Percentiles rank a stretch among this genome's conserved stretches.
Conservation (phyloP, 2,888 invertebrate species). For the Creontiades dilutus region DNA sequence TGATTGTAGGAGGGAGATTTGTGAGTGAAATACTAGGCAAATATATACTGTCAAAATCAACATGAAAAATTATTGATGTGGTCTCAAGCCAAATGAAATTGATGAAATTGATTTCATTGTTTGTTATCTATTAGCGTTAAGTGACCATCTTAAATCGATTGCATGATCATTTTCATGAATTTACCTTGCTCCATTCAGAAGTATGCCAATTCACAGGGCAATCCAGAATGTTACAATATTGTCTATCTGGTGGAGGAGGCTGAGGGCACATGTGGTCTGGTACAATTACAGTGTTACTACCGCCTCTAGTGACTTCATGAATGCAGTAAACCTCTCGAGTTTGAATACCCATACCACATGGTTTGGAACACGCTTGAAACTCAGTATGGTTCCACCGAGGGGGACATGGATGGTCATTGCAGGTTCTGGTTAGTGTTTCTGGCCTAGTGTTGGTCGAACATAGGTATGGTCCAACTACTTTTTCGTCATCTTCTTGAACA, state of each 20-base stretch:
- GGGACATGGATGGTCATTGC: slow-evolving; percentile 97
- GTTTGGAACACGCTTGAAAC: slow-evolving; percentile 89
- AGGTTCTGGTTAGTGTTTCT: slow-evolving; percentile 91
- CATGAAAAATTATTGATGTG: too few relatives aligned
- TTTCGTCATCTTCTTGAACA: slow-evolving; percentile 90
- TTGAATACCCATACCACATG: slow-evolving; percentile 96
- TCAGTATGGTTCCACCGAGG: slow-evolving; percentile 86
- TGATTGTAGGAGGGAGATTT: too few relatives aligned
- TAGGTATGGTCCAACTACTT: slow-evolving; percentile 91
- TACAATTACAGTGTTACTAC: slow-evolving; percentile 93
- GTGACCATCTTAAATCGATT: too few relatives aligned
- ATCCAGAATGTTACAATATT: slow-evolving; percentile 94
- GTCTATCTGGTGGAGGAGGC: slow-evolving; percentile 92
- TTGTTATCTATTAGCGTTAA: too few relatives aligned
- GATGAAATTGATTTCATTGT: too few relatives aligned
- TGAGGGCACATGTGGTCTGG: slow-evolving; percentile 96
- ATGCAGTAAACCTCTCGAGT: slow-evolving; percentile 93
- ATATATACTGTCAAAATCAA: too few relatives aligned
- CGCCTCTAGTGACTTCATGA: slow-evolving; percentile 91
- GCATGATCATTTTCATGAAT: too few relatives aligned
- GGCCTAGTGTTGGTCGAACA: slow-evolving; percentile 93
- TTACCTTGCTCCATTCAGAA: slow-evolving; percentile 89
- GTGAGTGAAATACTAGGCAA: too few relatives aligned
- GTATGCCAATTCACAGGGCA: slow-evolving; percentile 95
- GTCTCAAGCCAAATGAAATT: too few relatives aligned